Evolutionary conservation across 2,797 vertebrate species (phyloP).

Genomic region (Lutjanus argentimaculatus): DNA sequence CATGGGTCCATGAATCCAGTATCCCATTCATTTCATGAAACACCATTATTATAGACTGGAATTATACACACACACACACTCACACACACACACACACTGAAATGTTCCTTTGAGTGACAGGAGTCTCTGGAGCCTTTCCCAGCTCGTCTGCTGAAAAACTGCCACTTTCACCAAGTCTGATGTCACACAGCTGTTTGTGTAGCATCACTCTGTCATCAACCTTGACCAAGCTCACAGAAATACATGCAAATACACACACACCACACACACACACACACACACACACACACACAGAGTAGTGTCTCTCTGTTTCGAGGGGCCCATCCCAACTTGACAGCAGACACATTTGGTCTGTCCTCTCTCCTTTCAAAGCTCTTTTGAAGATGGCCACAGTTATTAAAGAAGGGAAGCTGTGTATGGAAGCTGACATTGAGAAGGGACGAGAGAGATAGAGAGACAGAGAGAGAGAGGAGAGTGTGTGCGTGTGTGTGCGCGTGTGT

Average conservation of each 20-base stretch:
- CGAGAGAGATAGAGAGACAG: conserved; percentile 24
- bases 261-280: background rate
- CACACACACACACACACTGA: too few species aligned
- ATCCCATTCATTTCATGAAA: background rate
- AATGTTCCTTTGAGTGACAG: conserved; percentile 3
- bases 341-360: conserved; percentile 21
- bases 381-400: conserved; percentile 51
- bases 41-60: background rate
- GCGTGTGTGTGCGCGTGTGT: too few species aligned
- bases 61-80: background rate
- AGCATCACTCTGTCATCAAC: background rate
- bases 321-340: conserved; percentile 26
- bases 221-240: conserved; percentile 6
- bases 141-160: conserved; percentile 4
- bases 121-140: background rate
- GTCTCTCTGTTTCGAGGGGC: background rate
- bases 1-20: background rate
- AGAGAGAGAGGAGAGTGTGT: too few species aligned
- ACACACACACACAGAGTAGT: background rate
- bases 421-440: conserved; percentile 44
- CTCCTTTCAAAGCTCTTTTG: conserved; percentile 43
- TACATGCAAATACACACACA: background rate
- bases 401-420: conserved; percentile 33
- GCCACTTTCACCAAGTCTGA: conserved; percentile 1
- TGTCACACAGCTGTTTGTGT: background rate